A percentile compares a stretch with the other conserved stretches of the same genome.
Conservation (phyloP, 2,888 invertebrate species). For the Leucophenga maculata region DNA sequence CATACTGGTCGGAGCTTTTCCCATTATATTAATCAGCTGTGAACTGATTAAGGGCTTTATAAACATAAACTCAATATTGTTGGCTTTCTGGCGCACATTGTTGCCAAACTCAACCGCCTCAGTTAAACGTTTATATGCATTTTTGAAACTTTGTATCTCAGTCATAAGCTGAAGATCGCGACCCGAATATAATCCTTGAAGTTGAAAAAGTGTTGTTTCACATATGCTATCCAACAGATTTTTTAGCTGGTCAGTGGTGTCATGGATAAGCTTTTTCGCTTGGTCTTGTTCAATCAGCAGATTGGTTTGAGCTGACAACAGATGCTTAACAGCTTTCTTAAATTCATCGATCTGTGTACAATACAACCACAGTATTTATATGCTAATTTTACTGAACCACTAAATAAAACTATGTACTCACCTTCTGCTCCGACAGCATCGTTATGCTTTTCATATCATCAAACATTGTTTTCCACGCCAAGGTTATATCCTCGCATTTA, state of each 20-base stretch:
- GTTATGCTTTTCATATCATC: background rate
- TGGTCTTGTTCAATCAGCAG: background rate
- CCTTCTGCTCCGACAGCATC: slow-evolving; percentile 1
- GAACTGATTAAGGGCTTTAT: slow-evolving; percentile 84
- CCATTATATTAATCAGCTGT: slow-evolving; percentile 85
- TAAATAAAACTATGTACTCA: background rate
- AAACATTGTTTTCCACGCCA: slow-evolving; percentile 82
- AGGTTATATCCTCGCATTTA: slow-evolving; percentile 85
- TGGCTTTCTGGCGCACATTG: slow-evolving; percentile 85
- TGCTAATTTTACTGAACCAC: too few relatives aligned
- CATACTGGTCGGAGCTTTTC: slow-evolving; percentile 85
- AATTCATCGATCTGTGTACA: slow-evolving; percentile 85
- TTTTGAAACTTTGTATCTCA: slow-evolving; percentile 85
- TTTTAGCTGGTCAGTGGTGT: slow-evolving; percentile 70
- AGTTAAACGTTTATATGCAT: slow-evolving; percentile 86
- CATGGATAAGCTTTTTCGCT: background rate
- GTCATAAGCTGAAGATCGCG: slow-evolving; percentile 93
- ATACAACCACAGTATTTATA: background rate
- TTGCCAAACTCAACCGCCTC: slow-evolving; percentile 88
- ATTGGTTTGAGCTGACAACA: background rate
- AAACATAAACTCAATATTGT: slow-evolving; percentile 87
- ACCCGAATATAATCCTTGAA: slow-evolving; percentile 85
- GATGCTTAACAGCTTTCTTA: slow-evolving; percentile 81
- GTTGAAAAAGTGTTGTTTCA: slow-evolving; percentile 82
- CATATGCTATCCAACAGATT: slow-evolving; percentile 85